These are phyloP conservation scores for Archaeoteleia sp. DNA, from an alignment of 2,888 invertebrate species.

Conservation along the genomic window DNA sequence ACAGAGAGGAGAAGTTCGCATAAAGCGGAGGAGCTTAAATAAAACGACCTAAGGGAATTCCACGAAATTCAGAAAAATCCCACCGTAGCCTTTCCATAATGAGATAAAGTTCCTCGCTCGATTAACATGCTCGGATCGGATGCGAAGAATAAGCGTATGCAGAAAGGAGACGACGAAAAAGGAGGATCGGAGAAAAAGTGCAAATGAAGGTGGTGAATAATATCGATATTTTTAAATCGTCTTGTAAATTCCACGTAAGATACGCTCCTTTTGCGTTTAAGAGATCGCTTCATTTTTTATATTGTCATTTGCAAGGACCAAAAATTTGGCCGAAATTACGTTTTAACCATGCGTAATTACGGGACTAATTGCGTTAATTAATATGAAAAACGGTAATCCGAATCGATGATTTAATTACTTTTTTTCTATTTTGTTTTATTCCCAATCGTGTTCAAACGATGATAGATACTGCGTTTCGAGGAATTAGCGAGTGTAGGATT, in stretches of 20 bases:
- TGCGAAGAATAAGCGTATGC: constrained; percentile 23
- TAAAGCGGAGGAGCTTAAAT: constrained; percentile 54
- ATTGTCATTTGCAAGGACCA: constrained; percentile 12
- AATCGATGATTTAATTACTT: no score
- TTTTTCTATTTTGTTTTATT: no score
- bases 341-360: no score
- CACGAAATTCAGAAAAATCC: constrained; percentile 64
- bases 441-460: no score
- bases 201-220: constrained; percentile 32
- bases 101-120: constrained; percentile 54
- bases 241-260: constrained; percentile 20
- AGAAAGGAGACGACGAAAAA: constrained; percentile 50
- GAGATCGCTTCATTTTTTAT: constrained; percentile 4
- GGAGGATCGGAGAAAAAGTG: constrained; percentile 22
- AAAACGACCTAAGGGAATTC: constrained; percentile 57
- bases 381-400: no score
- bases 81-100: constrained; percentile 54
- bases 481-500: not conserved
- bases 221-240: constrained; percentile 39
- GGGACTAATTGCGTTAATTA: no score
- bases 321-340: no score
- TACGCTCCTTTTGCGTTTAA: not conserved
- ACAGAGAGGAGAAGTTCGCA: constrained; percentile 45
- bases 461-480: no score
- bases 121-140: constrained; percentile 44